Evolutionary conservation across 1,140 invertebrate species (phyloP).

Genomic region (Drosophila fuyamai): DNA sequence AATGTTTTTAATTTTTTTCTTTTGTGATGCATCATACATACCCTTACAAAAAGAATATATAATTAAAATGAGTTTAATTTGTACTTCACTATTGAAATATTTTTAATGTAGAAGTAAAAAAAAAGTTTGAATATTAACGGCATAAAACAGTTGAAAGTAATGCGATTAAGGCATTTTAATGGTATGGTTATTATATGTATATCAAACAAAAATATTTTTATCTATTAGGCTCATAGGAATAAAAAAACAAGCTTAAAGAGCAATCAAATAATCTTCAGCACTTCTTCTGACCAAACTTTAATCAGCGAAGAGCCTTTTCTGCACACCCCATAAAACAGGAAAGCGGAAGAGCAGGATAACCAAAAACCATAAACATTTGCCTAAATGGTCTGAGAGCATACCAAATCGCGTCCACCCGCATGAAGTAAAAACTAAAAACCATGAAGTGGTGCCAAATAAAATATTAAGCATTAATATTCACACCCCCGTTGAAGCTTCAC

Average conservation of each 20-base stretch:
- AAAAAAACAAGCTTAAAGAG: not conserved
- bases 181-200: too few relatives aligned
- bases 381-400: constrained; percentile 34
- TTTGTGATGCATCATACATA: constrained; percentile 2
- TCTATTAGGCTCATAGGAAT: too few relatives aligned
- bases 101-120: too few relatives aligned
- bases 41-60: constrained; percentile 2
- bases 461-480: constrained; percentile 73
- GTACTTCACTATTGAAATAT: too few relatives aligned
- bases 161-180: too few relatives aligned
- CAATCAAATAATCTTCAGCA: not conserved
- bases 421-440: constrained; percentile 58
- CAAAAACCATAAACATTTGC: constrained; percentile 44
- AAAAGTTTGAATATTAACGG: too few relatives aligned
- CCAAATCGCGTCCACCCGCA: constrained; percentile 21
- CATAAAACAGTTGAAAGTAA: too few relatives aligned
- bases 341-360: constrained; percentile 18
- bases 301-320: constrained; percentile 27
- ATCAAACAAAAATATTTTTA: too few relatives aligned
- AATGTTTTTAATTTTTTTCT: constrained; percentile 9
- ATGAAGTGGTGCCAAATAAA: constrained; percentile 58
- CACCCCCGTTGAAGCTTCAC: constrained; percentile 26
- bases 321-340: constrained; percentile 34
- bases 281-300: constrained; percentile 10
- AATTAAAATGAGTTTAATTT: constrained; percentile 12